These are phyloP conservation scores for Drosophila anomelani DNA, from an alignment of 2,888 invertebrate species.

Conservation along the genomic window DNA sequence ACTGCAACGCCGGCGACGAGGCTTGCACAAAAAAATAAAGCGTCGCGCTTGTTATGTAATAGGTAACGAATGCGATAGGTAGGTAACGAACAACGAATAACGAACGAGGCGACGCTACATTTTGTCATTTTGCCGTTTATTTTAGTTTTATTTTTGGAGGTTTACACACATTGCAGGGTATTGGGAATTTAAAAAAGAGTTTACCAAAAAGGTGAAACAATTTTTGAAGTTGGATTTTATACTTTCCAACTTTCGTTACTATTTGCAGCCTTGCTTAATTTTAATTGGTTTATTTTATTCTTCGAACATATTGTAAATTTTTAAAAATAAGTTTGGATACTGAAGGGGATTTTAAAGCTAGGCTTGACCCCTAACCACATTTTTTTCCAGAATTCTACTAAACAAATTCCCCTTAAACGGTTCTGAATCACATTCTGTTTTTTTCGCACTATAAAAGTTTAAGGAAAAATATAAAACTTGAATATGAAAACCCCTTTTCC, in stretches of 20 bases:
- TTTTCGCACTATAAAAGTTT: not conserved
- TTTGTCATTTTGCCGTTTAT: conserved; percentile 60
- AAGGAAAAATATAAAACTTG: not conserved
- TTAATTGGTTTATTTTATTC: not conserved
- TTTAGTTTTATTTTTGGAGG: conserved; percentile 37
- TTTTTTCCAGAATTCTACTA: not conserved
- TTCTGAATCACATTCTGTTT: not conserved
- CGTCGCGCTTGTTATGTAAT: conserved; percentile 53
- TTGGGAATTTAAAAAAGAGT: not conserved
- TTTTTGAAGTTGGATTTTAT: not conserved
- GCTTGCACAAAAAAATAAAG: conserved; percentile 42
- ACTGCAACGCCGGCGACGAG: conserved; percentile 27
- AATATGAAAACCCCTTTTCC: not conserved
- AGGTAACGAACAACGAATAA: conserved; percentile 14
- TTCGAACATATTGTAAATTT: not conserved
- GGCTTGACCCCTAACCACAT: too few species aligned
- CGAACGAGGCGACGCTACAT: conserved; percentile 45
- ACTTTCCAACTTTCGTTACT: too few species aligned
- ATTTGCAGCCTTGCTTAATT: not conserved
- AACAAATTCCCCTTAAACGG: too few species aligned
- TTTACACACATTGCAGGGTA: conserved; percentile 9
- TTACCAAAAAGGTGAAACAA: not conserved
- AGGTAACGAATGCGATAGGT: conserved; percentile 20
- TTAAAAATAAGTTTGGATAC: too few species aligned
- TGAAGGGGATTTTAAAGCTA: too few species aligned